Conservation (phyloP, 2,888 invertebrate genomes). For the Aricia artaxerxes region DNA sequence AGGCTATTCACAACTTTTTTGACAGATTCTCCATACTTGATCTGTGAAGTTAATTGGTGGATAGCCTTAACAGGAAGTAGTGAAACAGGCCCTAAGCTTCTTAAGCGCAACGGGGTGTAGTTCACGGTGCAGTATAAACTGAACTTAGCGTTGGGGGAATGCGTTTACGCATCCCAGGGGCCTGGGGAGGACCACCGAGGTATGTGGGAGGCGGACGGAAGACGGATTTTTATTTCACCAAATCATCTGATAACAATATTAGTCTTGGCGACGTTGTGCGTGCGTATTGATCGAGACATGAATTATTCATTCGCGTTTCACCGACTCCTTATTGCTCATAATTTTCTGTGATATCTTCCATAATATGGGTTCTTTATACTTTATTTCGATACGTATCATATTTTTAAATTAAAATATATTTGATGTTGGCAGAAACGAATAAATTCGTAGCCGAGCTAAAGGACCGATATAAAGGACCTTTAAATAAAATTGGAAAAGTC, state of each 20-base stretch:
- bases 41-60: too few relatives aligned
- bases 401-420: background rate
- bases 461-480: background rate
- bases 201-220: too few relatives aligned
- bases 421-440: background rate
- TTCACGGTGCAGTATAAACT: too few relatives aligned
- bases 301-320: conserved; percentile 44
- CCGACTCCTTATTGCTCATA: conserved; percentile 43
- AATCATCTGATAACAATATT: conserved; percentile 31
- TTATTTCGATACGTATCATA: background rate
- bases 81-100: too few relatives aligned
- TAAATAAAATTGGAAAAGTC: background rate
- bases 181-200: too few relatives aligned
- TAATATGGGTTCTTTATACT: background rate
- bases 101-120: too few relatives aligned
- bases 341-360: conserved; percentile 33
- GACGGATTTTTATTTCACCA: background rate
- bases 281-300: conserved; percentile 43
- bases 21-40: too few relatives aligned
- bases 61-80: too few relatives aligned
- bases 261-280: conserved; percentile 31
- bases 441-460: background rate
- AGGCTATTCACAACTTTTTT: too few relatives aligned
- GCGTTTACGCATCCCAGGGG: too few relatives aligned
- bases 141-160: too few relatives aligned